These are phyloP conservation scores for Olivierus martensii DNA, from an alignment of 1,140 invertebrate genomes.

Conservation along the genomic window DNA sequence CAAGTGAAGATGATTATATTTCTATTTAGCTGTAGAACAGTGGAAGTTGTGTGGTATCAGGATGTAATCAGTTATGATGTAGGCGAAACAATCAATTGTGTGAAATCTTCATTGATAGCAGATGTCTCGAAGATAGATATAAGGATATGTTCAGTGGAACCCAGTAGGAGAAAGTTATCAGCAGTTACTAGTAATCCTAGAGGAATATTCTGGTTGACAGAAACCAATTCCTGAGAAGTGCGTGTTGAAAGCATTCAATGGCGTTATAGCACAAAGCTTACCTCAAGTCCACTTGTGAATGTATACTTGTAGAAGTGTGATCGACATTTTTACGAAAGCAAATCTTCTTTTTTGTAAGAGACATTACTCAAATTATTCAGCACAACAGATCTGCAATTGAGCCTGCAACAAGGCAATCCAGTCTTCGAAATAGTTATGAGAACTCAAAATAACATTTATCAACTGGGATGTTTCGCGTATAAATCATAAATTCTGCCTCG, in stretches of 20 bases:
- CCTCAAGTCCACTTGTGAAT: conserved; percentile 84
- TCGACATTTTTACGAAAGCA: conserved; percentile 82
- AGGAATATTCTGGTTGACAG: conserved; percentile 36
- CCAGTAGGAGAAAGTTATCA: too few species aligned
- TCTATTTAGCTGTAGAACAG: too few species aligned
- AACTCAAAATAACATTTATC: conserved; percentile 84
- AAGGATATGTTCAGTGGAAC: too few species aligned
- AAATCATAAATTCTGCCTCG: conserved; percentile 75
- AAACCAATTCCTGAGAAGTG: conserved; percentile 36
- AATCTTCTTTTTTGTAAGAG: conserved; percentile 87
- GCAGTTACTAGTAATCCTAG: neutral
- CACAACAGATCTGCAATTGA: conserved; percentile 77
- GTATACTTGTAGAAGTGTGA: conserved; percentile 77
- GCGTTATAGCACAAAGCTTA: conserved; percentile 94
- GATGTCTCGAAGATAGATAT: too few species aligned
- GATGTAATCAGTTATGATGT: too few species aligned
- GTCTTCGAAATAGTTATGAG: conserved; percentile 97
- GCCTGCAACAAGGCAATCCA: conserved; percentile 83
- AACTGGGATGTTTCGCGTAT: conserved; percentile 81
- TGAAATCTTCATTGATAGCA: too few species aligned
- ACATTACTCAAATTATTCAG: conserved; percentile 83
- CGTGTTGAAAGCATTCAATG: conserved; percentile 47
- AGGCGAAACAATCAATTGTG: too few species aligned
- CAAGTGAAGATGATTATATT: too few species aligned
- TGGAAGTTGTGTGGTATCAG: too few species aligned